Evolutionary conservation across 1,140 invertebrate species (phyloP).

Genomic region (Schlechtendalia chinensis): DNA sequence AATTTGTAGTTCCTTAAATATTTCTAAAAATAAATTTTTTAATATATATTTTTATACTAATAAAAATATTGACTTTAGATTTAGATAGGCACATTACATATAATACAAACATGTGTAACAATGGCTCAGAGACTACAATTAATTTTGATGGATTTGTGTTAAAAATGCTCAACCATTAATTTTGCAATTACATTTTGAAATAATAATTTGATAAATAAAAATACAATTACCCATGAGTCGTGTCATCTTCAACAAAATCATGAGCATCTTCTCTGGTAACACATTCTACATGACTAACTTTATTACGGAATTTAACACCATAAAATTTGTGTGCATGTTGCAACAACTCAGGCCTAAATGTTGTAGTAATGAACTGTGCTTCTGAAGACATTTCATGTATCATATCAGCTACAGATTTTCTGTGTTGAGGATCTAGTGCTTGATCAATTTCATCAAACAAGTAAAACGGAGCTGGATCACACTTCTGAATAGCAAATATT

Average conservation of each 20-base stretch:
- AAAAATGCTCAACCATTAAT: neutral
- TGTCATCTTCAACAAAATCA: slow-evolving; percentile 97
- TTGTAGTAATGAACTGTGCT: slow-evolving; percentile 99
- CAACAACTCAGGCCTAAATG: slow-evolving; percentile 94
- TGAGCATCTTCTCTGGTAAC: slow-evolving; percentile 88
- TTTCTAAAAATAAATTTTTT: too few species aligned
- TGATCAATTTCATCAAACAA: slow-evolving; percentile 99
- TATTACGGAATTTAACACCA: slow-evolving; percentile 97
- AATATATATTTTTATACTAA: too few species aligned
- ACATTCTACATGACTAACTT: slow-evolving; percentile 89
- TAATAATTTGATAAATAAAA: neutral
- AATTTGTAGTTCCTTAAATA: too few species aligned
- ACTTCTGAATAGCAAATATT: slow-evolving; percentile 99
- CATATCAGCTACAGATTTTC: slow-evolving; percentile 98
- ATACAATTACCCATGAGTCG: slow-evolving; percentile 74
- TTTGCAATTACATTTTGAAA: neutral
- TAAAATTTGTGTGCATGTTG: slow-evolving; percentile 99
- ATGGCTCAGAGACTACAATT: slow-evolving; percentile 1
- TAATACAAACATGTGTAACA: neutral
- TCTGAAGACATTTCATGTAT: slow-evolving; percentile 93
- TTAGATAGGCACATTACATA: neutral
- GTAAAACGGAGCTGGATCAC: slow-evolving; percentile 99
- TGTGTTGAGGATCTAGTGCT: slow-evolving; percentile 93
- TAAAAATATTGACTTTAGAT: too few species aligned
- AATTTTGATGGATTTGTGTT: neutral